These are phyloP conservation scores for Sclerurus mexicanus DNA, from an alignment of 2,113 vertebrate species.

Conservation along the genomic window DNA sequence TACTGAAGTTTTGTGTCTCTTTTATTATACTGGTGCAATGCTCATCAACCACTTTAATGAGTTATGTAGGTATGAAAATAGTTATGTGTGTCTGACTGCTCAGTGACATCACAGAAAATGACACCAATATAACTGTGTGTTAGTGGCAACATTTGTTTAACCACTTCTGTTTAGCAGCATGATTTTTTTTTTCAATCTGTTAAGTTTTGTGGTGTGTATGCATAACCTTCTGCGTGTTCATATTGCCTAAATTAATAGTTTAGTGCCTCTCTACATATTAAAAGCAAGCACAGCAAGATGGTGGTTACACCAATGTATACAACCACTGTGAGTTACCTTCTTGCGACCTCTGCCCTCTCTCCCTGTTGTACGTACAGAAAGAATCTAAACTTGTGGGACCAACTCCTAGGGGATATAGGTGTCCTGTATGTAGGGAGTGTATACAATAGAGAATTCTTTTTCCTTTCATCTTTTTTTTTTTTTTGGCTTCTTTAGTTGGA, in stretches of 20 bases:
- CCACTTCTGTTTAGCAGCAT: neutral
- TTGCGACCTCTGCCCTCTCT: neutral
- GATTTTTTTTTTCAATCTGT: neutral
- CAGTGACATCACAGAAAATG: neutral
- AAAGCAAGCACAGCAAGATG: neutral
- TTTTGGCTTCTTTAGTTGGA: neutral
- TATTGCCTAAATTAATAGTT: neutral
- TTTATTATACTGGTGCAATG: neutral
- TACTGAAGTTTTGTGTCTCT: neutral
- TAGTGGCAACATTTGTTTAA: neutral
- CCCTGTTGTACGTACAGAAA: neutral
- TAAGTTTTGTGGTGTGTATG: neutral
- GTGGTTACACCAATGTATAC: neutral
- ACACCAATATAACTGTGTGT: neutral
- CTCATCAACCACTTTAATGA: neutral
- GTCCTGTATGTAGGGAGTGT: neutral
- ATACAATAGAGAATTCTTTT: neutral
- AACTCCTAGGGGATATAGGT: neutral
- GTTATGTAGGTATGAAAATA: neutral
- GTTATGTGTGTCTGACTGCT: neutral
- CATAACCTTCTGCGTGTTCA: neutral
- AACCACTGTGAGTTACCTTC: fast-evolving
- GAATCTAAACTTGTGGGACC: neutral
- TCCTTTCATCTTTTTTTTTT: neutral
- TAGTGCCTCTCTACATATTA: neutral